These are phyloP conservation scores for Tetheella fluctuosa DNA, from an alignment of 2,888 invertebrate species.

Conservation along the genomic window DNA sequence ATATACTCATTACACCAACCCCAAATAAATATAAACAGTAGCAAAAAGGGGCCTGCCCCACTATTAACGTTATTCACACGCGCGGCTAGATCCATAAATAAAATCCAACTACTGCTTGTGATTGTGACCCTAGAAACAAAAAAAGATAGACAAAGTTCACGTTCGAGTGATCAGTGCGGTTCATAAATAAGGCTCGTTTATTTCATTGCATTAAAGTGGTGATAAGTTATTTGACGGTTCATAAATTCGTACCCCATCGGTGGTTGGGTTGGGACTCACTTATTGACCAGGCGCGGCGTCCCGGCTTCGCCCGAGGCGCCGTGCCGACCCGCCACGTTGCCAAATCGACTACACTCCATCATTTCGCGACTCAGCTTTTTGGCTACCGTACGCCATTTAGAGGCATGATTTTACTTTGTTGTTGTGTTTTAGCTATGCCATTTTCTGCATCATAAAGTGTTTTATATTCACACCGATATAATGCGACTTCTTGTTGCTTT, in stretches of 20 bases:
- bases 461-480: conserved; percentile 14
- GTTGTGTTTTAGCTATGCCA: conserved; percentile 61
- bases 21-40: conserved; percentile 84
- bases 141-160: conserved; percentile 69
- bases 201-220: conserved; percentile 82
- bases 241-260: conserved; percentile 75
- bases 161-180: conserved; percentile 73
- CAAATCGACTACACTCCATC: conserved; percentile 74
- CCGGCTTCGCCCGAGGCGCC: conserved; percentile 63
- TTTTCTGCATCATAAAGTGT: conserved; percentile 70
- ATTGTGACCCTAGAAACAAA: conserved; percentile 67
- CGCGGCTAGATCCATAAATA: conserved; percentile 81
- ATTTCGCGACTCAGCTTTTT: conserved; percentile 65
- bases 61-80: conserved; percentile 83
- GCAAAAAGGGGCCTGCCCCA: conserved; percentile 75
- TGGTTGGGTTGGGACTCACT: conserved; percentile 51
- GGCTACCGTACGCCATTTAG: conserved; percentile 68
- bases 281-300: conserved; percentile 57
- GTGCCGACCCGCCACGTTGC: conserved; percentile 64
- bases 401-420: conserved; percentile 60
- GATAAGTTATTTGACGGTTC: conserved; percentile 83
- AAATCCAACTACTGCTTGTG: conserved; percentile 58
- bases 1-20: conserved; percentile 82
- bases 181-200: conserved; percentile 79
- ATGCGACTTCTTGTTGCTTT: conserved; percentile 1